Base-by-base conservation (phyloP, 2,797 vertebrate genomes). In the Gallinago stenura region DNA sequence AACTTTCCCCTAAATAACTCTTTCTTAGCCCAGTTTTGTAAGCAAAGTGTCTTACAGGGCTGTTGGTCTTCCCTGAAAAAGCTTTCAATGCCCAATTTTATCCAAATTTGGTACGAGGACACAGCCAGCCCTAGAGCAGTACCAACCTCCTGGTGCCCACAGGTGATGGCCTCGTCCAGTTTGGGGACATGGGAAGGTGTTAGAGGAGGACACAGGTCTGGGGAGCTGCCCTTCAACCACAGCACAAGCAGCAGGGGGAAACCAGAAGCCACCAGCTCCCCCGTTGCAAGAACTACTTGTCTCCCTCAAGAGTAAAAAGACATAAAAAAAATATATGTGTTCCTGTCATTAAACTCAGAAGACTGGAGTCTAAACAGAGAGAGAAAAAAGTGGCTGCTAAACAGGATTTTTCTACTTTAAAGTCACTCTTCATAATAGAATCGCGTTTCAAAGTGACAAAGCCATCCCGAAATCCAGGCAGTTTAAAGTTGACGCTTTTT, bases 301-400 rank as follows among this genome's bases (percentile, higher is more conserved):
- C 53, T 53, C n/a, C 41, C 35, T 17, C 8, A 53, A 9, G 19
- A 69, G 45, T 30, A 46, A 64, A 70, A 76, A 61, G 45, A 35
- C 18, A 53, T 13, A 9, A 53, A 30, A 51, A 26, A 26, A 43
- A 80, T 86, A 41, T 7, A 57, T 1, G 16, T 11, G 30, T 35
- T 79, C 10, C 28, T 91, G 81, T 37, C 81, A 43, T 31, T 54
- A 51, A 78, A 79, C 21, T 62, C 24, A 22, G 26, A 50, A 45
- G 66, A 31, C 62, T 9, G 12, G 18, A 89, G 87, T 91, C 85
- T 89, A 85, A 95, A 97, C 87, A 84, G 39, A 83, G 41, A 33
- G 39, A 57, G 33, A 19, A 18, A 51, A 3, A 65, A 61, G n/a
- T 5, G 14, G 25, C 50, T 90, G 69, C 37, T 14, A 15, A 84